Evolutionary conservation across 2,888 invertebrate species (phyloP).

Genomic region (Hesperia comma): DNA sequence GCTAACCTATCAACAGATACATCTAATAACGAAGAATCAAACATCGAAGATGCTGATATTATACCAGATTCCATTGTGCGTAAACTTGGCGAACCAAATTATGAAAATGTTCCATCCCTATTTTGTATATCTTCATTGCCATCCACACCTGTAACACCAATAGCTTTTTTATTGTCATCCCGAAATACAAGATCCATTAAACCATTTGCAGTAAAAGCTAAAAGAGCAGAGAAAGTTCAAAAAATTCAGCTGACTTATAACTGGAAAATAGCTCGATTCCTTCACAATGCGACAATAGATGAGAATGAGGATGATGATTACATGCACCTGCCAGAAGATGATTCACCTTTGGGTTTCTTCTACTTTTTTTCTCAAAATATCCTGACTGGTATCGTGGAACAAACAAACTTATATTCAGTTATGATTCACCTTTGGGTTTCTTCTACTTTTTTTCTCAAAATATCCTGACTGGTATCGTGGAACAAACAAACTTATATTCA

Average conservation of each 20-base stretch:
- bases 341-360: constrained; percentile 25
- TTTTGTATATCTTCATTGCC: constrained; percentile 35
- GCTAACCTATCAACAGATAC: not conserved
- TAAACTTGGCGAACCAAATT: constrained; percentile 35
- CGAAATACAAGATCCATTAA: constrained; percentile 37
- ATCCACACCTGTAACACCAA: constrained; percentile 31
- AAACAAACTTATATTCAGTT: not conserved
- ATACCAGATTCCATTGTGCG: constrained; percentile 36
- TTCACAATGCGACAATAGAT: constrained; percentile 40
- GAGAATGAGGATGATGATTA: constrained; percentile 36
- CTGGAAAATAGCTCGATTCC: constrained; percentile 32
- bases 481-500: not conserved
- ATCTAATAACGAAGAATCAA: constrained; percentile 31
- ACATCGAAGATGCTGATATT: constrained; percentile 37
- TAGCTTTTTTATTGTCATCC: constrained; percentile 29
- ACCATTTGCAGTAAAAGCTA: constrained; percentile 32
- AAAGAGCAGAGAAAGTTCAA: constrained; percentile 24
- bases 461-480: not conserved
- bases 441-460: not conserved
- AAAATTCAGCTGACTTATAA: constrained; percentile 34
- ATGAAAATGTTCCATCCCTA: constrained; percentile 40
- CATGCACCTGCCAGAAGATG: constrained; percentile 38
- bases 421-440: no score
- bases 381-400: not conserved
- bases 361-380: not conserved